Base-by-base conservation (phyloP, 2,888 invertebrate species). In the Epistrophe grossulariae region DNA sequence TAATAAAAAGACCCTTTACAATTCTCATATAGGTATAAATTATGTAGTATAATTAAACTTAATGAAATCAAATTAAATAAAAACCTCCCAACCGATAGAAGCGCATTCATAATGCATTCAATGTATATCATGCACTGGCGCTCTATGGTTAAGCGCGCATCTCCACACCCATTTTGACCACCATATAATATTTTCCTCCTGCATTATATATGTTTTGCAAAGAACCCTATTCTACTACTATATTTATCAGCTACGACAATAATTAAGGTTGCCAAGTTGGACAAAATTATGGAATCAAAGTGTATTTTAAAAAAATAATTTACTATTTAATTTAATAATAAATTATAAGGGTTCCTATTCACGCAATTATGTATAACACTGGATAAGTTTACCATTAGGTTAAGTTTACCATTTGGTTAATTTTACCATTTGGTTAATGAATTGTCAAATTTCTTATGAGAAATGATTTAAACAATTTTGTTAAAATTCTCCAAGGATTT, bases 1-100 rank as follows among this genome's bases (percentile, higher is more conserved):
- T n/a, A n/a, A 28, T 59, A 35, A 66, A 45, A 45, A 79, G 66
- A 81, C 84, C 81, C 85, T 81, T 79, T 17, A 28, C 4, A n/a
- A 31, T 64, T 48, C 9, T 11, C 17, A 59, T 62, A 66, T 7
- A 24, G 24, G 15, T 0, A 24, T 31, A 31, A 7, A 0, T 28
- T n/a, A 48, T 24, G 50, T 72, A 28, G 24, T 9, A 48, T 57
- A 85, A 85, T 85, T 85, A 85, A 85, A 70, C 64, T 48, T 74
- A 87, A 87, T 87, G 85, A 72, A 82, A 87, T 82, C 82, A 87
- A 82, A 82, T 87, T 87, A 82, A 79, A 74, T 55, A 55, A 28
- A 19, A 73, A 68, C 72, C 43, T 35, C 28, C 68, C 35, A 57
- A 35, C 45, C 38, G 68, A 71, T 71, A 57, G 57, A 71, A 68